Conservation (phyloP, 2,888 invertebrate species). For the Crocallis elinguaria region DNA sequence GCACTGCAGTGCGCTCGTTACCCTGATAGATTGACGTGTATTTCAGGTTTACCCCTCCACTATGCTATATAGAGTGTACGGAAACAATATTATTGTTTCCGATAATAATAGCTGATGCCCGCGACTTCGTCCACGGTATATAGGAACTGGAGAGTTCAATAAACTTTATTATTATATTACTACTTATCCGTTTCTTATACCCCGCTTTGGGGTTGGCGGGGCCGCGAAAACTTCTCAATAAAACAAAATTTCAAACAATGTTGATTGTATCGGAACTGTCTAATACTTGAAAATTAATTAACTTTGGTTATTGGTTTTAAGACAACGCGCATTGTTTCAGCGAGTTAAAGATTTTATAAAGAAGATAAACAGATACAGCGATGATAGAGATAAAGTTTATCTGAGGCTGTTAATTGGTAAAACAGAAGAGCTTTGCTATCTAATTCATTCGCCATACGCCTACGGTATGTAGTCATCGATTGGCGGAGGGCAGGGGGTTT, state of each 20-base stretch:
- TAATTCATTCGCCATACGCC: no score
- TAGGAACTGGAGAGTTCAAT: no score
- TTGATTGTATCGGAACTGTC: slow-evolving; percentile 45
- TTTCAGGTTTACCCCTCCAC: no score
- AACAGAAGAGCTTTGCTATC: slow-evolving; percentile 1
- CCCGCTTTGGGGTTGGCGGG: slow-evolving; percentile 16
- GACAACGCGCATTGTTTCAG: slow-evolving; percentile 32
- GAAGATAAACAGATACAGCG: slow-evolving; percentile 30
- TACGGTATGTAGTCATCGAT: no score
- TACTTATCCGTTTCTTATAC: neutral
- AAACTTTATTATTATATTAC: no score
- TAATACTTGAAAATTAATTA: slow-evolving; percentile 58
- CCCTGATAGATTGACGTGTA: no score
- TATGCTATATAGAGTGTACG: no score
- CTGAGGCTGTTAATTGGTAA: slow-evolving; percentile 11
- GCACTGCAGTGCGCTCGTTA: no score
- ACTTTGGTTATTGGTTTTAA: slow-evolving; percentile 52
- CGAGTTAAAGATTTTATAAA: slow-evolving; percentile 38
- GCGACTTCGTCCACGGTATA: no score
- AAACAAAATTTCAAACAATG: slow-evolving; percentile 50
- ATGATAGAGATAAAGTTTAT: slow-evolving; percentile 9
- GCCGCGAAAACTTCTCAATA: slow-evolving; percentile 42
- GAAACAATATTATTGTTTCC: no score
- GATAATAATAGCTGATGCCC: no score
- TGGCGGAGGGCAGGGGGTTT: no score